Conservation (phyloP, 2,113 vertebrate species). For the Paradoxurus hermaphroditus region DNA sequence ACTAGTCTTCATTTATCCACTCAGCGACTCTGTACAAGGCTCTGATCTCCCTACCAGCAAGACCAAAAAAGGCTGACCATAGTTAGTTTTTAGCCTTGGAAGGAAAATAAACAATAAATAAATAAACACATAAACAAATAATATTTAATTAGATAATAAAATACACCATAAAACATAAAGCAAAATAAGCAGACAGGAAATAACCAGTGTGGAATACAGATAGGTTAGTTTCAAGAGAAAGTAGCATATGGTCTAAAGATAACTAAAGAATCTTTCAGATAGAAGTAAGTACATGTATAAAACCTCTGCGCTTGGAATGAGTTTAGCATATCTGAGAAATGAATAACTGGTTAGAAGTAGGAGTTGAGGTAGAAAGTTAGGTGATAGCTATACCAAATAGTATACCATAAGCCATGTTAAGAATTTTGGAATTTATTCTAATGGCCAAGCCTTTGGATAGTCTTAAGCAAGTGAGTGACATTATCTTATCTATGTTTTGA, state of each 20-base stretch:
- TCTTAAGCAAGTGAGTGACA: background rate
- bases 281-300: background rate
- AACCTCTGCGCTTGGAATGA: background rate
- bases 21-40: background rate
- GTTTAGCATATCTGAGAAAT: background rate
- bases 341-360: background rate
- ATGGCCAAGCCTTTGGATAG: background rate
- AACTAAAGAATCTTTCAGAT: background rate
- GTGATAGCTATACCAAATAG: background rate
- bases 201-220: background rate
- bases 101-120: background rate
- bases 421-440: background rate
- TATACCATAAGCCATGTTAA: background rate
- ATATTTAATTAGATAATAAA: background rate
- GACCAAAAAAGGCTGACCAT: background rate
- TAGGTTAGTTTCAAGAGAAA: background rate
- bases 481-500: background rate
- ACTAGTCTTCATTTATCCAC: background rate
- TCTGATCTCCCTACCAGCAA: background rate
- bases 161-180: background rate
- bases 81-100: background rate
- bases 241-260: background rate
- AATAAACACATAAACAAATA: background rate
- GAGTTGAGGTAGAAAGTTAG: background rate
- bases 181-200: background rate